These are phyloP conservation scores for Helicoverpa assulta DNA, from an alignment of 2,888 invertebrate species.

Conservation along the genomic window DNA sequence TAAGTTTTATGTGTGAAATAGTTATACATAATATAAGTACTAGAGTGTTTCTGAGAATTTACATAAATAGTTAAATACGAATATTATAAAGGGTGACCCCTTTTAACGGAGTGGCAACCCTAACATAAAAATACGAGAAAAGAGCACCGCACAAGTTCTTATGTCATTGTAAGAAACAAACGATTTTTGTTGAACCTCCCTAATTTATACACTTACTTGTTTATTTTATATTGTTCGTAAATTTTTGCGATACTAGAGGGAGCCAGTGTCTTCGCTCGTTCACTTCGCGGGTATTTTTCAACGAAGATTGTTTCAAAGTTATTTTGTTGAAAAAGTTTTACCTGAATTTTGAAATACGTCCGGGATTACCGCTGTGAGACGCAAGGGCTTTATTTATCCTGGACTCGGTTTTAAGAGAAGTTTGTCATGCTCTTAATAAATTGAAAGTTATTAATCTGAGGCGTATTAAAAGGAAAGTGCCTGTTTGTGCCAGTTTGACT, in stretches of 20 bases:
- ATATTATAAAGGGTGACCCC: neutral
- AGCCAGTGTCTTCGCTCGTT: slow-evolving; percentile 28
- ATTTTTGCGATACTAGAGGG: slow-evolving; percentile 53
- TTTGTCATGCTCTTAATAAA: slow-evolving; percentile 6
- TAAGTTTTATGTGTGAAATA: too few relatives aligned
- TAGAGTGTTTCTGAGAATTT: too few relatives aligned
- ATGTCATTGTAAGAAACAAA: slow-evolving; percentile 56
- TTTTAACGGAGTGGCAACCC: slow-evolving; percentile 41
- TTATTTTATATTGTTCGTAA: slow-evolving; percentile 62
- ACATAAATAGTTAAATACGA: neutral
- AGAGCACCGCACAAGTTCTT: slow-evolving; percentile 55
- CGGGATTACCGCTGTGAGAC: slow-evolving; percentile 1
- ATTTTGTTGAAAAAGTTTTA: slow-evolving; percentile 43
- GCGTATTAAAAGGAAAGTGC: slow-evolving; percentile 20
- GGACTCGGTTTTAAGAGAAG: neutral
- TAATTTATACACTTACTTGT: slow-evolving; percentile 63
- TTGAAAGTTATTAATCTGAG: slow-evolving; percentile 4
- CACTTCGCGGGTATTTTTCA: slow-evolving; percentile 47
- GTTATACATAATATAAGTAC: too few relatives aligned
- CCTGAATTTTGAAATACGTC: slow-evolving; percentile 39
- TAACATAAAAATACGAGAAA: slow-evolving; percentile 45
- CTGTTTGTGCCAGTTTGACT: neutral
- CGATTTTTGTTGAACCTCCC: slow-evolving; percentile 38
- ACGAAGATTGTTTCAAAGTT: slow-evolving; percentile 38
- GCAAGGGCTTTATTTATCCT: slow-evolving; percentile 11